Base-by-base conservation (phyloP, 1,140 invertebrate genomes). In the Camponotus floridanus region DNA sequence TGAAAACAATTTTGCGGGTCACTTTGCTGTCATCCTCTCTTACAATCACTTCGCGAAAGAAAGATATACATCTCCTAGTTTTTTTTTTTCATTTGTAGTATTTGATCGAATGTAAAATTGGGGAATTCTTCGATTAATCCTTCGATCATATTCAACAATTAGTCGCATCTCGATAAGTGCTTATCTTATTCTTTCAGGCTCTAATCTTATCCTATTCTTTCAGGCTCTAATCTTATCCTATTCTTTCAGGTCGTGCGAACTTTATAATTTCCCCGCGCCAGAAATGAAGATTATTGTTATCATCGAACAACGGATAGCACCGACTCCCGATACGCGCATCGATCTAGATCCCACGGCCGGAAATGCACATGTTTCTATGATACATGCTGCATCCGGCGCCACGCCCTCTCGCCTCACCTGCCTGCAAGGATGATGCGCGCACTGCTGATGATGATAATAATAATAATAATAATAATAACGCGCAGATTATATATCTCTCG, bases 391-490 rank as follows among this genome's bases (percentile, higher is more conserved):
- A 94, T 94, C 94, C 93, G 93, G 93, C 92, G 92, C 93, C 94
- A 94, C 92, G 94, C 93, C 93, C 91, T 91, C 92, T 94, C 91
- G 87, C 89, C 90, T 93, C 93, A 94, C 92, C 93, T 94, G 92
- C 91, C 87, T 39, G 90, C 90, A 86, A 85, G 26, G 90, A 86
- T 86, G 90, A 92, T 92, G 88, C 57, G 55, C 68, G 55, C 89
- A 55, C 71, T n/a, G 51, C 91, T 84, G 87, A 86, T 91, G 80
- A 87, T 91, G 90, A 92, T 93, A 91, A 93, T 92, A 91, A 92
- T 94, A 92, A 93, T 62, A 76, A 78, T 91, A 92, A 92, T 91
- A 93, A 92, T 92, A 93, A 93, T 91, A 88, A 13, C 31, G 55
- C 88, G 92, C 91, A 90, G 26, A 26, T 26, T 26, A 26, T 26